Base-by-base conservation (phyloP, 1,140 invertebrate species). In the Hyles euphorbiae region DNA sequence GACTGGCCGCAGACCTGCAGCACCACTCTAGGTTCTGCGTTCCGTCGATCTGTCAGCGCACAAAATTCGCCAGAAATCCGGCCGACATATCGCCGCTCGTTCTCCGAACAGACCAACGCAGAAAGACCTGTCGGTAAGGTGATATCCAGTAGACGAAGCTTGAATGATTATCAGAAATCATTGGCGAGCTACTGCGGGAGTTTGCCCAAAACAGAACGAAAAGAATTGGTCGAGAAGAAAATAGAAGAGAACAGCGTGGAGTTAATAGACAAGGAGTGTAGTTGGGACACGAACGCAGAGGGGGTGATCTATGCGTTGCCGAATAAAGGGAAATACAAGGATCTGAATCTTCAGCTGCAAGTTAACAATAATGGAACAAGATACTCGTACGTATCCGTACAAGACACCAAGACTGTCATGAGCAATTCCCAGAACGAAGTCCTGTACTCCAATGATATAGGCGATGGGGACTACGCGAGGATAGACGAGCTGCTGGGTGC, bases 61-160 rank as follows among this genome's bases (percentile, higher is more conserved):
- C 74, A 79, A 59, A 92, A 73, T 74, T 90, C 65, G 63, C 90
- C 70, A 73, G 90, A 69, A 90, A 90, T 70, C 76, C 90, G 81
- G 32, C 88, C 92, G 2, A 91, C 90, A 11, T 93, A 93, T 61
- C 82, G 92, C 61, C 74, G 93, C 67, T 93, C 93, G 0, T 93
- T 94, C 51, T 94, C 92, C 0, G 92, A 94, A 56, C 89, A 90
- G 50, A 85, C 83, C 3, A 89, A 84, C 61, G 67, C 85, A 65
- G 83, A 89, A 74, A 64, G 84, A 59, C 76, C 81, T 40, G 87
- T 89, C 53, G 91, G 74, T 48, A 91, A 83, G 81, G 90, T 88
- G 36, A 89, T 89, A 83, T 90, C 86, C 58, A 89, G 84, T 70
- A 79, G 92, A 50, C 72, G 92, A 3, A 93, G 92, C 71, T 67